phyloP scores from a whole-genome alignment of 1,140 invertebrate genomes.

The Platyscapa corneri region DNA sequence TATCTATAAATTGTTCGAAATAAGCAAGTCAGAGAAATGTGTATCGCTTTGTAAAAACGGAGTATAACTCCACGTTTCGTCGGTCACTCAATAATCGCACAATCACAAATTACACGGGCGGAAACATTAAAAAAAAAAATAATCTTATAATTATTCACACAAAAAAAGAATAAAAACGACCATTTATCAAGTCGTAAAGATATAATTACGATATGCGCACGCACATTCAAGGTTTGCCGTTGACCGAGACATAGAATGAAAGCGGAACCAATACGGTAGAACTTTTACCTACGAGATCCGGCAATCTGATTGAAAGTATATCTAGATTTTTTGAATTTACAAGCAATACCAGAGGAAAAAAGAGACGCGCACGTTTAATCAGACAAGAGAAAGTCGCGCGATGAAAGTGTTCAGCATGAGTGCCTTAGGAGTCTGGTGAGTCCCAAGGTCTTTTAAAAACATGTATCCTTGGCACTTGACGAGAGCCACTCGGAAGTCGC shows the following conservation, averaged over 20 bases:
- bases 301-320: conserved; percentile 6
- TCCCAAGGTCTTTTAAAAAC: conserved; percentile 28
- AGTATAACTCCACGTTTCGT: neutral
- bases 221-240: conserved; percentile 48
- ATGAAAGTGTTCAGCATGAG: neutral
- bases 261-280: conserved; percentile 44
- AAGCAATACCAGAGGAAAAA: neutral
- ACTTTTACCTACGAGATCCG: conserved; percentile 13
- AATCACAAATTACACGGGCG: neutral
- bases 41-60: neutral
- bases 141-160: neutral
- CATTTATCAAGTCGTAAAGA: neutral
- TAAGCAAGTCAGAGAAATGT: neutral
- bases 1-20: neutral
- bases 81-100: neutral
- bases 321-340: neutral
- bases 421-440: neutral
- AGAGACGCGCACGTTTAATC: neutral
- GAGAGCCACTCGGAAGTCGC: neutral
- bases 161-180: neutral
- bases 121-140: neutral
- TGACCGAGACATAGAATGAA: conserved; percentile 57
- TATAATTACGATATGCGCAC: neutral
- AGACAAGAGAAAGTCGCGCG: conserved; percentile 25
- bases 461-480: conserved; percentile 28